Conservation (phyloP, 2,797 vertebrate species). For the Echeneis naucrates region DNA sequence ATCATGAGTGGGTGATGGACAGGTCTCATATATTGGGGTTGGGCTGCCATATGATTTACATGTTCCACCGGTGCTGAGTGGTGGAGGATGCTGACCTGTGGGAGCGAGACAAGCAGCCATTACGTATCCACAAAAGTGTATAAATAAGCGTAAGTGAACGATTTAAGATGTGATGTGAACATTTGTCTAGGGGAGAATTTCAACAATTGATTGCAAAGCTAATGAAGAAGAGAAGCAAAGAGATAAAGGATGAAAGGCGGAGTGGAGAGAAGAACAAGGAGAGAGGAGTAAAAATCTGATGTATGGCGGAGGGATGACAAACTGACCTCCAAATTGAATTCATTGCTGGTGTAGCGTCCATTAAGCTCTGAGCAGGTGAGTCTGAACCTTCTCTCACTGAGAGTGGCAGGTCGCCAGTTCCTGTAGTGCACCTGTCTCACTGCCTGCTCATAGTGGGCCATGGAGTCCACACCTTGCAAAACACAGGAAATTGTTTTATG, state of each 20-base stretch:
- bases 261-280: neutral
- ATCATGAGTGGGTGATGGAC: constrained; percentile 89
- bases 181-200: neutral
- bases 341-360: constrained; percentile 96
- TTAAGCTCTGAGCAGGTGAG: constrained; percentile 98
- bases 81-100: constrained; percentile 91
- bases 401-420: constrained; percentile 86
- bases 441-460: constrained; percentile 93
- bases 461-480: constrained; percentile 92
- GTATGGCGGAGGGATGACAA: neutral
- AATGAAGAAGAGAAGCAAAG: neutral
- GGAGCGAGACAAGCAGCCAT: constrained; percentile 3
- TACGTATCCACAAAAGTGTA: neutral
- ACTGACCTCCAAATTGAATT: constrained; percentile 92
- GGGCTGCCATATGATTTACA: constrained; percentile 89
- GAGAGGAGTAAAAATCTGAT: no score
- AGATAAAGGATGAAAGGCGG: neutral
- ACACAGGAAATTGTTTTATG: constrained; percentile 8
- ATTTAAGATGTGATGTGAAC: neutral
- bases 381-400: constrained; percentile 89
- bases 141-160: neutral
- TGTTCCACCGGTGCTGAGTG: constrained; percentile 89
- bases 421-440: constrained; percentile 93
- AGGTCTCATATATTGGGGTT: constrained; percentile 91
- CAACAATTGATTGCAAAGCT: neutral